A percentile compares a stretch with the other conserved stretches of the same genome.
These are phyloP conservation scores for Zaprionus davidi DNA, from an alignment of 1,140 invertebrate genomes.

Conservation along the genomic window DNA sequence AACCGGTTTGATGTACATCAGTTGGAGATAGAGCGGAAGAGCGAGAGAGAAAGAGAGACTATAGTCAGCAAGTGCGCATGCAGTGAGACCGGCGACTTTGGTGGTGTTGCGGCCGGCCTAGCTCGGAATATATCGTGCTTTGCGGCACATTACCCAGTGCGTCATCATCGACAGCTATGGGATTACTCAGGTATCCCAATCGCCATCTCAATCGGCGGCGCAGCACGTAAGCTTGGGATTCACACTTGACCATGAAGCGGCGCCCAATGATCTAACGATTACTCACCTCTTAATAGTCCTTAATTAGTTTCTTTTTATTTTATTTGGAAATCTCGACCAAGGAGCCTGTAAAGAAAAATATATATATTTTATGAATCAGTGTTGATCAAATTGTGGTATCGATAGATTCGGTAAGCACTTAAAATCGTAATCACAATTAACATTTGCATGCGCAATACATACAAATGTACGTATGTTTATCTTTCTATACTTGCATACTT, in stretches of 20 bases:
- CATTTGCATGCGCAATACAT: neutral
- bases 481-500: too few relatives aligned
- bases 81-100: conserved; percentile 38
- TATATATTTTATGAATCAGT: neutral
- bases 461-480: too few relatives aligned
- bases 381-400: neutral
- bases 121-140: conserved; percentile 5
- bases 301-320: conserved; percentile 62
- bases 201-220: neutral
- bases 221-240: neutral
- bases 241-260: conserved; percentile 34
- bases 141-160: conserved; percentile 11
- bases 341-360: conserved; percentile 52
- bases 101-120: conserved; percentile 8
- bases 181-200: conserved; percentile 29
- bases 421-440: neutral
- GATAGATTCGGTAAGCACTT: neutral
- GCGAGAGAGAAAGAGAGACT: neutral
- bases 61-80: neutral
- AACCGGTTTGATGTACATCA: conserved; percentile 25
- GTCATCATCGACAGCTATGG: conserved; percentile 26
- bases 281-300: conserved; percentile 77
- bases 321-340: conserved; percentile 59
- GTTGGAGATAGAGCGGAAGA: neutral
- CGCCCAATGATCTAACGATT: conserved; percentile 4